phyloP scores from a whole-genome alignment of 1,140 invertebrate genomes.

The Anoplophora glabripennis region DNA sequence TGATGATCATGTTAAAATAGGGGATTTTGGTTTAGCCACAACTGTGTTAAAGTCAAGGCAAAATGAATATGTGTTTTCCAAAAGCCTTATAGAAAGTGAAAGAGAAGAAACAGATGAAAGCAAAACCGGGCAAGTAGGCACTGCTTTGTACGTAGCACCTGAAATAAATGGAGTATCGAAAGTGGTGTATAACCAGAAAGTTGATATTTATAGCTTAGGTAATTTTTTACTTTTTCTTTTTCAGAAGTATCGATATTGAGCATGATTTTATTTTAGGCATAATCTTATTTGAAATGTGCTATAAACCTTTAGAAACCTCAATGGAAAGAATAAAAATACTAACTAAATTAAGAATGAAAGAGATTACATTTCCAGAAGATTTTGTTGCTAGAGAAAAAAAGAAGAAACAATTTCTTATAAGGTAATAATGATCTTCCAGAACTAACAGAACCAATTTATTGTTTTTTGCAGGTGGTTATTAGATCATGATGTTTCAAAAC shows the following conservation, averaged over 20 bases:
- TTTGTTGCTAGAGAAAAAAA: constrained; percentile 46
- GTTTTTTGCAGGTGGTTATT: constrained; percentile 67
- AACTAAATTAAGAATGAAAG: constrained; percentile 61
- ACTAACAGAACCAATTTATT: constrained; percentile 4
- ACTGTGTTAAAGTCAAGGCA: constrained; percentile 59
- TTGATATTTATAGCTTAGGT: constrained; percentile 81
- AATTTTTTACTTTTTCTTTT: constrained; percentile 4
- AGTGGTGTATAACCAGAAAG: constrained; percentile 86
- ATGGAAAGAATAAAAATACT: constrained; percentile 88
- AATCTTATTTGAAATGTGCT: constrained; percentile 95
- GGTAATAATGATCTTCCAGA: constrained; percentile 34
- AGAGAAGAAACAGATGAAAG: constrained; percentile 50
- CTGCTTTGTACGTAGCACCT: constrained; percentile 89
- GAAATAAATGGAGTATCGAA: constrained; percentile 69
- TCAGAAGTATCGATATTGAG: background rate
- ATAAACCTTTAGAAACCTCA: constrained; percentile 72
- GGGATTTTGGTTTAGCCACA: constrained; percentile 95
- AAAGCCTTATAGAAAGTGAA: constrained; percentile 29
- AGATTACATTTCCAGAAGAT: constrained; percentile 61
- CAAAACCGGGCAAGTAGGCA: constrained; percentile 83
- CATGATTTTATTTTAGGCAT: constrained; percentile 63
- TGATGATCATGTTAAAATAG: constrained; percentile 96
- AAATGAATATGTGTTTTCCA: constrained; percentile 22
- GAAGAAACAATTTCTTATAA: constrained; percentile 52
- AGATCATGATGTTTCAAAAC: constrained; percentile 75